phyloP scores from a whole-genome alignment of 2,888 invertebrate species.

The Polydrusus pterygomalis region DNA sequence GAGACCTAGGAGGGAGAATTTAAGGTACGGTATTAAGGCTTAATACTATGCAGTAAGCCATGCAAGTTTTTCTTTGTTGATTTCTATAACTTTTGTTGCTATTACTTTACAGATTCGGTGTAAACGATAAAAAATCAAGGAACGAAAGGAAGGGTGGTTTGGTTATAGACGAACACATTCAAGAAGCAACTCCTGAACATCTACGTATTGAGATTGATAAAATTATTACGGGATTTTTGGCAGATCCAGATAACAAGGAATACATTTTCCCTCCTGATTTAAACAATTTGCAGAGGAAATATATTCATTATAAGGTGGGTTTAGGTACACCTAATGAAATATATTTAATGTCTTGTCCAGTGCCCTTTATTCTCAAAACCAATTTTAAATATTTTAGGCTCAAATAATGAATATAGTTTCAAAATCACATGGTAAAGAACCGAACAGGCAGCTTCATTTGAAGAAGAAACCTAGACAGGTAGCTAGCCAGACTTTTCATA shows the following conservation, averaged over 20 bases:
- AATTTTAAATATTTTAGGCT: constrained; percentile 37
- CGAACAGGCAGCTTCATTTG: constrained; percentile 62
- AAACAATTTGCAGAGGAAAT: constrained; percentile 85
- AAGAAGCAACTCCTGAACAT: constrained; percentile 64
- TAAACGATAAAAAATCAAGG: constrained; percentile 38
- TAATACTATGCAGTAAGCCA: background rate
- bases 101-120: constrained; percentile 46
- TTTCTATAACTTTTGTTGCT: constrained; percentile 4
- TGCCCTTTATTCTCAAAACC: no score
- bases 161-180: constrained; percentile 54
- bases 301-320: constrained; percentile 82
- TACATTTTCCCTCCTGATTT: constrained; percentile 79
- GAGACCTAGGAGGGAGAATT: constrained; percentile 10
- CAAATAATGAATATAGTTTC: constrained; percentile 82
- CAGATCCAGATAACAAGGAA: constrained; percentile 61
- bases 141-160: constrained; percentile 34
- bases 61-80: background rate
- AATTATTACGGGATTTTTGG: constrained; percentile 64
- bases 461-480: constrained; percentile 59
- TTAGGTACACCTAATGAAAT: background rate
- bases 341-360: no score
- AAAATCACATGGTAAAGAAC: constrained; percentile 85
- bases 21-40: constrained; percentile 18
- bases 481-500: constrained; percentile 58
- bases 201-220: constrained; percentile 65